Evolutionary conservation across 2,113 vertebrate species (phyloP).

Genomic region (Neodon shergylaensis): DNA sequence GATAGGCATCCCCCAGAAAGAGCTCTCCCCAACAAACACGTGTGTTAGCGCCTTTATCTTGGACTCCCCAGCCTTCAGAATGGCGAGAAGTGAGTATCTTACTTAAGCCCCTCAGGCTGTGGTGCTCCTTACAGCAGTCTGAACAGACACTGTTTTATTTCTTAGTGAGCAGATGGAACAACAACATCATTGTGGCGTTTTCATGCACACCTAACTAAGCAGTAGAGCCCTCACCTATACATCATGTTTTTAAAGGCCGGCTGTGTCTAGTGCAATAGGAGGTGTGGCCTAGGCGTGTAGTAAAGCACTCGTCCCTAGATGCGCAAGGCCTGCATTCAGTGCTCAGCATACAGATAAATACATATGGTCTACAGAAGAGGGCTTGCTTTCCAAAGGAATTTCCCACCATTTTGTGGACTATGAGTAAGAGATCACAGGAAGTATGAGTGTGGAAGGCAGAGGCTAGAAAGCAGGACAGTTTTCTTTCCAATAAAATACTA

Average conservation of each 20-base stretch:
- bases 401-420: background rate
- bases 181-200: background rate
- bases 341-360: background rate
- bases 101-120: background rate
- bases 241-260: background rate
- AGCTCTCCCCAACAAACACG: background rate
- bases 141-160: background rate
- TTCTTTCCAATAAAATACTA: conserved; percentile 5
- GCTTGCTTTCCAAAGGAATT: background rate
- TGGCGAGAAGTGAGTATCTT: background rate
- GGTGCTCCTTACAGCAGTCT: background rate
- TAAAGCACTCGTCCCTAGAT: background rate
- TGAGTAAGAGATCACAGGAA: background rate
- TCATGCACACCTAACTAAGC: background rate
- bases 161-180: background rate
- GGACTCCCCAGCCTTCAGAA: background rate
- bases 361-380: background rate
- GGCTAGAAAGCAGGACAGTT: background rate
- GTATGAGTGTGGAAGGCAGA: background rate
- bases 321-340: background rate
- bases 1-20: background rate
- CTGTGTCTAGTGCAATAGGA: background rate
- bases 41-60: background rate
- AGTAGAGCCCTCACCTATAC: background rate
- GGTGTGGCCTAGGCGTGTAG: background rate